Percentiles rank a stretch among this genome's conserved stretches.
Conservation (phyloP, 2,797 vertebrate genomes). For the Notoglanidium macrostoma region DNA sequence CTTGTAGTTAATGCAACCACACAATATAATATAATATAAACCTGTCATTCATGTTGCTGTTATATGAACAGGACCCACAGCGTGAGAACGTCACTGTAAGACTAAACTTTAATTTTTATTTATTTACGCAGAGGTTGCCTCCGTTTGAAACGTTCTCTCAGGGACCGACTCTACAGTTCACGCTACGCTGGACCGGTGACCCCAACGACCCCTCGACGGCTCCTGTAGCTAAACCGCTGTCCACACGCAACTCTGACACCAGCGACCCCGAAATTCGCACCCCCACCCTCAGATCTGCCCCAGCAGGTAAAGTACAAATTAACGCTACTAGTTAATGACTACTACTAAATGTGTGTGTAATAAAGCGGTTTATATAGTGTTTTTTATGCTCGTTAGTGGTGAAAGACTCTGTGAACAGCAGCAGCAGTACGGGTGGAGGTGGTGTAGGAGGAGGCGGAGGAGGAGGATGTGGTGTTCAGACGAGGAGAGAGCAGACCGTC, state of each 20-base stretch:
- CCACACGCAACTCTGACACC: conserved; percentile 93
- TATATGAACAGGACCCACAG: too few relatives aligned
- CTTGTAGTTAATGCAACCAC: too few relatives aligned
- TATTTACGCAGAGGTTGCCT: conserved; percentile 84
- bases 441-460: conserved; percentile 46
- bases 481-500: conserved; percentile 87
- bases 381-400: conserved; percentile 73
- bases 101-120: not conserved
- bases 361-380: too few relatives aligned
- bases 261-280: conserved; percentile 89
- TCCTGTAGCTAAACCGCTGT: conserved; percentile 92
- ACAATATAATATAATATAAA: not conserved
- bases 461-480: conserved; percentile 69
- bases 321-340: not conserved
- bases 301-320: conserved; percentile 79
- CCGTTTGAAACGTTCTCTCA: conserved; percentile 99
- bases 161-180: conserved; percentile 99
- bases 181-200: conserved; percentile 94
- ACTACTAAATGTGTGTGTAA: not conserved
- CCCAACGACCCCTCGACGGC: conserved; percentile 90
- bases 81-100: not conserved
- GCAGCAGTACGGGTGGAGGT: conserved; percentile 48
- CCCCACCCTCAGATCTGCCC: conserved; percentile 87
- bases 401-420: conserved; percentile 88
- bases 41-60: not conserved